Evolutionary conservation across 2,797 vertebrate genomes (phyloP), one percentile per base, ranked within the genome.

Genomic region (Pterois miles): DNA sequence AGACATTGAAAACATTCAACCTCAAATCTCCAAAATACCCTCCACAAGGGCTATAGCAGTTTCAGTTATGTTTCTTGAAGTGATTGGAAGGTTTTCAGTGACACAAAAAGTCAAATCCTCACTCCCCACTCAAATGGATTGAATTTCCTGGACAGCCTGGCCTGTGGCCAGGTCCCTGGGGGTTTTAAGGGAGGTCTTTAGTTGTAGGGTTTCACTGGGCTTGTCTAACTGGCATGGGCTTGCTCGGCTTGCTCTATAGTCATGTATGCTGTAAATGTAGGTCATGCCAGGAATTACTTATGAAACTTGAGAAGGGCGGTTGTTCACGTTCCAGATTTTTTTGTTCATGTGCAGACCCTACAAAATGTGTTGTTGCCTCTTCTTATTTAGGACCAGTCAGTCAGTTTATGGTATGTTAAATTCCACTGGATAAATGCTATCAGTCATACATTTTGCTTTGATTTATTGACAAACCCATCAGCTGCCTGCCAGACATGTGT

Each of bases 121-220:
- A 9, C 38, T 76, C 52, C 43, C 27, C 38, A 36, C 40, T 80
- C 57, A 85, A 83, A 75, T 80, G 71, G 80, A 29, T 60, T 84
- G 75, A 66, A 88, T 91, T 90, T 91, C 82, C 86, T 93, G 91
- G 78, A 89, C 34, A 89, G 82, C 64, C 7, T 90, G 86, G 89
- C 67, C 4, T 16, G 6, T 63, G 25, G 76, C 86, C 88, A 88
- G 33, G 66, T 76, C 71, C 81, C 70, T 74, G 65, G 65, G 76
- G 69, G 56, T 72, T 88, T 83, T 62, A 79, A 43, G 82, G 73
- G 77, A 60, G 67, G 80, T 70, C 14, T 74, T 81, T 85, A 65
- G 65, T 80, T 85, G 8, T n/a, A 20, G 53, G 22, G 14, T 83
- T 82, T 86, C 60, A 64, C 50, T 77, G 62, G 65, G 74, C 36